Percentiles rank a stretch among this genome's conserved stretches.
phyloP scores from a whole-genome alignment of 2,797 vertebrate species.

The Ambastaia sidthimunki region DNA sequence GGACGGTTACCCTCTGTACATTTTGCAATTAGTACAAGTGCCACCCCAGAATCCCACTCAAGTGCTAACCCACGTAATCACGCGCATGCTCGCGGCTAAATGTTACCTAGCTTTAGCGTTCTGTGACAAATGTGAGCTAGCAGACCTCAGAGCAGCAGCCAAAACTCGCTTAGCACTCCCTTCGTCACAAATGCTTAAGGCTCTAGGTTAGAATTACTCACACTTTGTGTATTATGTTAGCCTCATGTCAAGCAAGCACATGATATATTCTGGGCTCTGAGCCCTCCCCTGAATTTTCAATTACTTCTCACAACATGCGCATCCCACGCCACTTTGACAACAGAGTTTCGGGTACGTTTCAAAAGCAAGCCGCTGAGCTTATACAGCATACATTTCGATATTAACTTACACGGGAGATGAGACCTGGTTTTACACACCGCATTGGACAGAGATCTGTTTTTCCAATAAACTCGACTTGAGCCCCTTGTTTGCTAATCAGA shows the following conservation, averaged over 20 bases:
- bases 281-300: constrained; percentile 70
- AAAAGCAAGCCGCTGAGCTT: constrained; percentile 61
- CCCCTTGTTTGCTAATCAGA: constrained; percentile 46
- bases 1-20: constrained; percentile 76
- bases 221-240: constrained; percentile 75
- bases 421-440: constrained; percentile 51
- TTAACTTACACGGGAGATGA: constrained; percentile 27
- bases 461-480: constrained; percentile 59
- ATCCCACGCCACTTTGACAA: constrained; percentile 59
- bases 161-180: constrained; percentile 19
- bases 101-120: constrained; percentile 13
- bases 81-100: constrained; percentile 60
- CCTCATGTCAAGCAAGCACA: constrained; percentile 76
- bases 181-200: constrained; percentile 28
- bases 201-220: constrained; percentile 72
- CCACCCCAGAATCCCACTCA: constrained; percentile 64
- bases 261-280: constrained; percentile 42
- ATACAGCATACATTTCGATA: constrained; percentile 56
- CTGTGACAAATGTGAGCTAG: neutral
- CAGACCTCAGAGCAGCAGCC: constrained; percentile 10
- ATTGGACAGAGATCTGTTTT: constrained; percentile 43
- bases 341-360: constrained; percentile 56
- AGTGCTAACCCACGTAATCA: constrained; percentile 21
- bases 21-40: constrained; percentile 76
- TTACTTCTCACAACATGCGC: constrained; percentile 74